Evolutionary conservation across 2,113 vertebrate species (phyloP), one percentile per base, ranked within the genome.

Genomic region (Cygnus buccinator): DNA sequence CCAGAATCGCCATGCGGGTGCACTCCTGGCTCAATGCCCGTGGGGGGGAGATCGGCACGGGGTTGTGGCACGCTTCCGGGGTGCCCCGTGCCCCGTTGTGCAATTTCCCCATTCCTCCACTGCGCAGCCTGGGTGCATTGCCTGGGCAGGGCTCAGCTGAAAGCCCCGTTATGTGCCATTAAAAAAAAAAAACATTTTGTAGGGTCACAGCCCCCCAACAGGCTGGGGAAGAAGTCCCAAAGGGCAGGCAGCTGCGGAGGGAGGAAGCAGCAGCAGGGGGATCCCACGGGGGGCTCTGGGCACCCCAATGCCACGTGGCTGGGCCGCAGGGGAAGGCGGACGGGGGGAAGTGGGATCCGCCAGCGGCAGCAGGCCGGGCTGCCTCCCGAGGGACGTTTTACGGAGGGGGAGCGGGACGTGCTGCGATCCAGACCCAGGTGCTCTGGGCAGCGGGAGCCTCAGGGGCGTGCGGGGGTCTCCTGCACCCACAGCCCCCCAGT

Each of bases 301-400:
- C 20, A 18, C 62, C 14, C 26, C 1, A 0, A 1, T 39, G 15
- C 35, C 59, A 16, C 70, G 2, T 1, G 3, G 3, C 6, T 2
- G 16, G 39, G 70, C 77, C 46, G 10, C 21, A 84, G 20, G 55
- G 65, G 84, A 86, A 67, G 61, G 31, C 13, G 10, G 5, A 3
- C 3, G 8, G n/a, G 89, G 44, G 74, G 84, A 91, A 89, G 58
- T 21, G 77, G 55, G 23, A 18, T 19, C 57, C 33, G 62, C 20
- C 2, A 2, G 35, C 10, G 4, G 11, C 73, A 10, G 41, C 5
- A 13, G 13, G 52, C 35, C 29, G 8, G 35, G 13, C 22, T 44
- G 28, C 9, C 29, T 37, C 3, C 0, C 13, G 22, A 12, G 31
- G 63, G 65, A 31, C 33, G 31, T 55, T 39, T 43, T 3, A 25